Evolutionary conservation across 2,797 vertebrate genomes (phyloP).

Genomic region (Hyperoplus lanceolatus): DNA sequence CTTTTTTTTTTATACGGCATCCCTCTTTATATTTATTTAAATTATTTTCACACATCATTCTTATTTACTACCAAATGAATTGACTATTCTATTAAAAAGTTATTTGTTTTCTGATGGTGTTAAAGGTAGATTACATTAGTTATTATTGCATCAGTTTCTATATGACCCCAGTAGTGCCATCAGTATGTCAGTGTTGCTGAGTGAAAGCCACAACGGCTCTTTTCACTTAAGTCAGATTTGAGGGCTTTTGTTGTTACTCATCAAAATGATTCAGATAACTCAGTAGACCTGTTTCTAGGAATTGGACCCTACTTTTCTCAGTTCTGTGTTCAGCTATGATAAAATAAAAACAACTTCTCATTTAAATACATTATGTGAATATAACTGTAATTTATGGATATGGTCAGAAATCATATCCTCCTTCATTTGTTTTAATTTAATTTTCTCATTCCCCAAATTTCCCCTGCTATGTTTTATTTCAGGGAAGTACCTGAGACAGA

Average conservation of each 20-base stretch:
- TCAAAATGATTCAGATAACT: constrained; percentile 17
- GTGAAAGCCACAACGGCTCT: constrained; percentile 2
- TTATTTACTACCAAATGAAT: background rate
- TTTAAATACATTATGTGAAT: background rate
- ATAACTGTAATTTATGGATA: background rate
- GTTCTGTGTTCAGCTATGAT: background rate
- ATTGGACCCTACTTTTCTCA: background rate
- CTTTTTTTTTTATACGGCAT: background rate
- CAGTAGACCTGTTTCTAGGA: constrained; percentile 8
- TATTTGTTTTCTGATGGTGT: background rate
- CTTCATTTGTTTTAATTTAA: constrained; percentile 2
- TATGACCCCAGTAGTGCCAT: background rate
- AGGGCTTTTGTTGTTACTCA: constrained; percentile 1
- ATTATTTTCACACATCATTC: constrained; percentile 9
- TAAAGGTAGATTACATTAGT: background rate
- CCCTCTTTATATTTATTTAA: too few species aligned
- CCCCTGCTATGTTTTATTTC: constrained; percentile 42
- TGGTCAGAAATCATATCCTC: background rate
- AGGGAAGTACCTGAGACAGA: constrained; percentile 99
- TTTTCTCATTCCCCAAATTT: constrained; percentile 19
- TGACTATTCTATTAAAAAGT: background rate
- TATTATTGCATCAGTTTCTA: background rate
- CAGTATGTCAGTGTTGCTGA: constrained; percentile 10
- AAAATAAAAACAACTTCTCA: background rate
- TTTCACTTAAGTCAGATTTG: background rate